Evolutionary conservation across 2,113 vertebrate species (phyloP).

Genomic region (Chloroceryle aenea): DNA sequence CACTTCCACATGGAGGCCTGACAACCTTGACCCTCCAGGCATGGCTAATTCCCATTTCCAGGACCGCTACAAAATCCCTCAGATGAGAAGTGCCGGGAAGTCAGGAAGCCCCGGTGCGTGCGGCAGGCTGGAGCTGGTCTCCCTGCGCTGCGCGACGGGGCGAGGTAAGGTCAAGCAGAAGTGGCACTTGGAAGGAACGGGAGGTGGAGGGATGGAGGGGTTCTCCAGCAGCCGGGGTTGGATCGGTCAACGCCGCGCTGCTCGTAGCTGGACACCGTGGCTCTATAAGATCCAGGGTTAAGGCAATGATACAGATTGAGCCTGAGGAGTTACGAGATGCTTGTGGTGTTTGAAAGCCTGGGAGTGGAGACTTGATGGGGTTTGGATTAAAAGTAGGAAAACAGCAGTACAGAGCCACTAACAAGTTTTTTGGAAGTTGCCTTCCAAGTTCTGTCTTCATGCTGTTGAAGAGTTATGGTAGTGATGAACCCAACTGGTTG

Average conservation of each 20-base stretch:
- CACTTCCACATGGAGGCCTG: slow-evolving; percentile 65
- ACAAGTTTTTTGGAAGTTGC: background rate
- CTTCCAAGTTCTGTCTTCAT: background rate
- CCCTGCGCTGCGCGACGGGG: background rate
- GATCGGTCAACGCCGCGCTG: background rate
- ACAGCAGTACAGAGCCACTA: background rate
- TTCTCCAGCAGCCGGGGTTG: background rate
- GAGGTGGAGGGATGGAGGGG: background rate
- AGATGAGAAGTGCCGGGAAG: slow-evolving; percentile 43
- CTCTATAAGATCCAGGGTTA: background rate
- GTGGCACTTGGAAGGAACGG: background rate
- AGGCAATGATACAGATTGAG: background rate
- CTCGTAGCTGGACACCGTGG: background rate
- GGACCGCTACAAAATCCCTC: slow-evolving; percentile 58
- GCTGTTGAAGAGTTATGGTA: background rate
- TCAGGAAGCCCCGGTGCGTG: background rate
- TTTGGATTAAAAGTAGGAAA: background rate
- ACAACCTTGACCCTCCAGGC: slow-evolving; percentile 64
- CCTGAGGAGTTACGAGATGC: background rate
- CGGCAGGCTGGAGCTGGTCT: slow-evolving; percentile 27
- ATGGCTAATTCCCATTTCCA: slow-evolving; percentile 66
- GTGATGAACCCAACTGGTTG: background rate
- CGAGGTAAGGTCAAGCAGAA: background rate
- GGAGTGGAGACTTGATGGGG: background rate
- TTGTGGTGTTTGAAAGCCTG: background rate